Conservation (phyloP, 1,140 invertebrate species). For the Ooceraea biroi region DNA sequence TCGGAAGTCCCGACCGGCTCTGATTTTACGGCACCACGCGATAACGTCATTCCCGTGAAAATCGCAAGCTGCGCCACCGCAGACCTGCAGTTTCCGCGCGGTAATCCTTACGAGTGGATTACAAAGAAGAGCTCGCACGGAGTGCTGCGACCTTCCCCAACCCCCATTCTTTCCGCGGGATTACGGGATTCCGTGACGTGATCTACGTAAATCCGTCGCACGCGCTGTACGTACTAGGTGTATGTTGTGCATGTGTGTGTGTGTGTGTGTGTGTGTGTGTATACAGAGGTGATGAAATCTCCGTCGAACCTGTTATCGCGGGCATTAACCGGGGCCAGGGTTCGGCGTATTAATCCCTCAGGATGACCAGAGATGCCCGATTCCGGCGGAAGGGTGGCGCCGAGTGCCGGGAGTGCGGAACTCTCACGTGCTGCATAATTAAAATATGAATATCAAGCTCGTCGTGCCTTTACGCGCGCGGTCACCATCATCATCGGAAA, state of each 20-base stretch:
- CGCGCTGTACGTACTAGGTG: not conserved
- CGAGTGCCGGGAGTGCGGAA: slow-evolving; percentile 47
- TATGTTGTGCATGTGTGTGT: not conserved
- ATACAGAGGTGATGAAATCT: slow-evolving; percentile 30
- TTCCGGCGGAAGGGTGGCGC: slow-evolving; percentile 42
- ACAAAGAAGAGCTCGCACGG: not conserved
- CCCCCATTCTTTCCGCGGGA: not conserved
- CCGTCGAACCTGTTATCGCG: slow-evolving; percentile 1
- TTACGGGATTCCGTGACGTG: slow-evolving; percentile 7
- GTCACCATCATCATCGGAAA: not conserved
- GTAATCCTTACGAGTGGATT: slow-evolving; percentile 14
- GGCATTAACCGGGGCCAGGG: slow-evolving; percentile 6
- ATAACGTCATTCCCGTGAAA: slow-evolving; percentile 17
- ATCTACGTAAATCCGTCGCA: slow-evolving; percentile 21
- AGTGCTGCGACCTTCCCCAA: not conserved
- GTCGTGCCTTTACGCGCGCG: not conserved
- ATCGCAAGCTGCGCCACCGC: not conserved
- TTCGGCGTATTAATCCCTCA: slow-evolving; percentile 17
- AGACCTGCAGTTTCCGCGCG: not conserved
- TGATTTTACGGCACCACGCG: slow-evolving; percentile 23
- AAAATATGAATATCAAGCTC: slow-evolving; percentile 53
- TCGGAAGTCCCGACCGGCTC: slow-evolving; percentile 13
- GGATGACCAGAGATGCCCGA: slow-evolving; percentile 37
- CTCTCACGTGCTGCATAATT: slow-evolving; percentile 45
- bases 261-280: not conserved